Evolutionary conservation across 2,113 vertebrate genomes (phyloP), one percentile per base, ranked within the genome.

Genomic region (Erythrocercus mccallii): DNA sequence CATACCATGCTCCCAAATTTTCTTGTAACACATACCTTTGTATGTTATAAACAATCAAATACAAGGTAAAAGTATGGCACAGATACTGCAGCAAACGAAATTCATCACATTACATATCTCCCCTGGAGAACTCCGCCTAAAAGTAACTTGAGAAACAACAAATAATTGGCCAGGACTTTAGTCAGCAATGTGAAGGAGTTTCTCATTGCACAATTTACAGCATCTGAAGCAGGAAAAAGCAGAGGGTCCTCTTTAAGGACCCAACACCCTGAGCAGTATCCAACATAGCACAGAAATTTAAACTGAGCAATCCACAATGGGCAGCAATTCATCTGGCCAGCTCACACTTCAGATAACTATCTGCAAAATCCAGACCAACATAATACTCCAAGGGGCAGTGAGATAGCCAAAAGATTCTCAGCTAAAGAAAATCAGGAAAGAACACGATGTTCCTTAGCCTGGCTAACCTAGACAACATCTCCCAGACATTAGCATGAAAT

Each of bases 391-490:
- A 81, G 57, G 64, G 70, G 27, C 38, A n/a, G 47, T 6, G n/a
- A 91, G 74, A 61, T 9, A 79, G 90, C 78, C 86, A 94, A 92
- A 93, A 78, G 61, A 44, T 71, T 71, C 91, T 60, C 73, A 71
- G 78, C 61, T 82, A 53, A 83, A 84, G 70, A 82, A 83, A 91
- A 91, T 73, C 61, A 77, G 82, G 40, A 62, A 77, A 77, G 80
- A 89, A 95, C 94, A 72, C 6, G 9, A 53, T 6, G 33, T 93
- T 96, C 81, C 50, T 77, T 50, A 73, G 69, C 68, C 78, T 93
- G 78, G 90, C 78, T 95, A 96, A 88, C 71, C 56, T 40, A 95
- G 93, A 93, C 91, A 97, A 90, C 83, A 68, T 95, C 86, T 97
- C 92, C 86, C 94, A 95, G 96, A 84, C 88, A 74, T 84, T 35